A percentile compares a stretch with the other conserved stretches of the same genome.
Evolutionary conservation across 2,797 vertebrate genomes (phyloP).

Genomic region (Mus spretus): DNA sequence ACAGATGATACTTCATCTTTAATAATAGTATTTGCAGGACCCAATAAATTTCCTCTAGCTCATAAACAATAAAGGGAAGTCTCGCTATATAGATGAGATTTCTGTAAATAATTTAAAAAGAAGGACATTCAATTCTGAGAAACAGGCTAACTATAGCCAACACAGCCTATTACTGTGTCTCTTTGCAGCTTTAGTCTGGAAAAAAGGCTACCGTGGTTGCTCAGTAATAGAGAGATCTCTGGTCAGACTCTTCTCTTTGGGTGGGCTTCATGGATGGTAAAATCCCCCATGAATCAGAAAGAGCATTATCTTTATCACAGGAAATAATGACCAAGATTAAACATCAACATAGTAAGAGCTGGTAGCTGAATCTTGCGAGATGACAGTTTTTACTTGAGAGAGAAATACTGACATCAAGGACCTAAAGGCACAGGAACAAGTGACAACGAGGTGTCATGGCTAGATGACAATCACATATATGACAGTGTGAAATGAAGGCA

Average conservation of each 20-base stretch:
- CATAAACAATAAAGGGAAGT: neutral
- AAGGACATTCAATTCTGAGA: neutral
- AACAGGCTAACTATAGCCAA: neutral
- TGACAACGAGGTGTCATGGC: neutral
- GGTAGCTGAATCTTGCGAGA: neutral
- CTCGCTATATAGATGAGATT: neutral
- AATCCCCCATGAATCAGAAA: neutral
- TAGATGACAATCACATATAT: neutral
- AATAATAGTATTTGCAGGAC: conserved; percentile 2
- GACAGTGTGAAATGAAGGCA: neutral
- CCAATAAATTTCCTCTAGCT: neutral
- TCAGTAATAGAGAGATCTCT: neutral
- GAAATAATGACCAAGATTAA: neutral
- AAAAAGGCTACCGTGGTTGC: neutral
- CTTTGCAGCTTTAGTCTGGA: neutral
- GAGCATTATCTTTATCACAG: neutral
- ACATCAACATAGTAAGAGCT: neutral
- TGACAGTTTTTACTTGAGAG: neutral
- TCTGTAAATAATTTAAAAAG: conserved; percentile 36
- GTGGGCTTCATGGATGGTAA: neutral
- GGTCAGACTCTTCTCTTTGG: neutral
- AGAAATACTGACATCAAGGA: neutral
- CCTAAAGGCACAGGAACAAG: neutral
- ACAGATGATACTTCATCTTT: neutral
- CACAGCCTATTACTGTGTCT: neutral